A percentile compares a stretch with the other conserved stretches of the same genome.
phyloP scores from a whole-genome alignment of 1,140 invertebrate genomes.

The Diabrotica virgifera region DNA sequence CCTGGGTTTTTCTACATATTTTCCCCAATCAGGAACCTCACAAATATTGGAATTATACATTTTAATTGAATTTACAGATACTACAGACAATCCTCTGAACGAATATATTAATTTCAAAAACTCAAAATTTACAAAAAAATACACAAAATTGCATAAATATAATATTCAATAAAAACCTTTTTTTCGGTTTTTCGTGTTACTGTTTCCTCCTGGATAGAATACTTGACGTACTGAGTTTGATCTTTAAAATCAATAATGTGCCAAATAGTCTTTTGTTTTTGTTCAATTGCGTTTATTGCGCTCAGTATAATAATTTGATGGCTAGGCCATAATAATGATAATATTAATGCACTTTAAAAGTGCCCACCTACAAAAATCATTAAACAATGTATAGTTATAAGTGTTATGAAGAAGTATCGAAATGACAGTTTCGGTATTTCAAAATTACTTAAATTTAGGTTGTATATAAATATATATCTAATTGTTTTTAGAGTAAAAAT shows the following conservation, averaged over 20 bases:
- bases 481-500: constrained; percentile 36
- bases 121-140: too few species aligned
- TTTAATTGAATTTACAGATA: too few species aligned
- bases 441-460: constrained; percentile 25
- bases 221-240: constrained; percentile 10
- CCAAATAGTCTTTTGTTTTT: constrained; percentile 32
- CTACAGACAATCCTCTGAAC: too few species aligned
- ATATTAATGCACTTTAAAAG: constrained; percentile 44
- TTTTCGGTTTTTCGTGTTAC: neutral
- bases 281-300: constrained; percentile 29
- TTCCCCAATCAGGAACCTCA: too few species aligned
- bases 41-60: too few species aligned
- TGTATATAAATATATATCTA: constrained; percentile 32
- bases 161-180: too few species aligned
- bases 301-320: constrained; percentile 41
- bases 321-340: constrained; percentile 40
- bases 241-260: constrained; percentile 32
- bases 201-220: constrained; percentile 6
- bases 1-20: too few species aligned
- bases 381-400: constrained; percentile 42
- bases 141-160: too few species aligned
- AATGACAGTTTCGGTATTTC: constrained; percentile 18
- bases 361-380: constrained; percentile 40
- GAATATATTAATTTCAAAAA: too few species aligned
- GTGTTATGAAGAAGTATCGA: constrained; percentile 34